These are phyloP conservation scores for Xanthia icteritia DNA, from an alignment of 2,888 invertebrate species.

Conservation along the genomic window DNA sequence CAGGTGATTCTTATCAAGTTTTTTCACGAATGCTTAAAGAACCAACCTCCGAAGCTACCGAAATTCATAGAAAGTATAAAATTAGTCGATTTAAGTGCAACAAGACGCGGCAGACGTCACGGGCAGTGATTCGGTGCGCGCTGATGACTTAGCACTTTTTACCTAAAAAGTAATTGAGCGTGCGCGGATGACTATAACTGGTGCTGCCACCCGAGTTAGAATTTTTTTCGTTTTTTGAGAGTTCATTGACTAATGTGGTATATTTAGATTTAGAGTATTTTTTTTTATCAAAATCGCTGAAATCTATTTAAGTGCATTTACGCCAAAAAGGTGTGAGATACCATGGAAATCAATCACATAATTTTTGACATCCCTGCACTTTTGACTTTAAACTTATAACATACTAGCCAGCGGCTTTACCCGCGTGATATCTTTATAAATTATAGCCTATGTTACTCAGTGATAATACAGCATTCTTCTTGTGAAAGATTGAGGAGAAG, in stretches of 20 bases:
- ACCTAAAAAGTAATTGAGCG: conserved; percentile 67
- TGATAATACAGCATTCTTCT: no score
- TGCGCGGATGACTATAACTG: conserved; percentile 56
- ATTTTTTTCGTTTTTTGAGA: conserved; percentile 44
- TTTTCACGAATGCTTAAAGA: conserved; percentile 26
- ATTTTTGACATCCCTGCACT: neutral
- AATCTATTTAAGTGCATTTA: neutral
- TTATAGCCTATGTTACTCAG: no score
- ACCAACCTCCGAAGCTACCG: conserved; percentile 15
- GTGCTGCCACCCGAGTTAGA: conserved; percentile 50
- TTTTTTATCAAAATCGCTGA: neutral
- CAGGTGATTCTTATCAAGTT: conserved; percentile 5
- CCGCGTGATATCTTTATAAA: no score
- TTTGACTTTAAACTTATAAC: neutral
- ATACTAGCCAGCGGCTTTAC: neutral
- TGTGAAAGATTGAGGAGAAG: no score
- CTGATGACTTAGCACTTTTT: conserved; percentile 71
- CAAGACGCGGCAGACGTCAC: conserved; percentile 60
- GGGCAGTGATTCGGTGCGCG: conserved; percentile 64
- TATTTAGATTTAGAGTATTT: neutral
- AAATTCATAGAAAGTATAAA: conserved; percentile 59
- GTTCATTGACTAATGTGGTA: conserved; percentile 59
- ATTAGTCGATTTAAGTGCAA: conserved; percentile 41
- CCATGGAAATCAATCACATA: neutral
- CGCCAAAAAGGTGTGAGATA: no score